Evolutionary conservation across 1,140 invertebrate species (phyloP).

Genomic region (Yoshiicerus persimilis): DNA sequence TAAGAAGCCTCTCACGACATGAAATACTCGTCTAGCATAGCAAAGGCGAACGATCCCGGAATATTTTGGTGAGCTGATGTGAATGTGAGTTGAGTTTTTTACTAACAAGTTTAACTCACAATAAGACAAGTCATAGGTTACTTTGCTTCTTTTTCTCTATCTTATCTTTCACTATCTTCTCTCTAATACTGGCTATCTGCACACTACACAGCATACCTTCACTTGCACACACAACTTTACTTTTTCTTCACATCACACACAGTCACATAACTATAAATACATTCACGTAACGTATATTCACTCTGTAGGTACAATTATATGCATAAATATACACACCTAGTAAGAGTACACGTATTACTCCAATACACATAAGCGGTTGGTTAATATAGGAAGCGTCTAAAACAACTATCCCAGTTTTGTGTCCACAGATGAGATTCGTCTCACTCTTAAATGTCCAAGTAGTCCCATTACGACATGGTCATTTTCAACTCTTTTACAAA

Average conservation of each 20-base stretch:
- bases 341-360: no score
- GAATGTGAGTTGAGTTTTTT: neutral
- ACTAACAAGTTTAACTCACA: neutral
- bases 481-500: slow-evolving; percentile 27
- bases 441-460: slow-evolving; percentile 31
- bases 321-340: neutral
- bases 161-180: slow-evolving; percentile 6
- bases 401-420: neutral
- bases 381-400: neutral
- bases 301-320: neutral
- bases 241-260: neutral
- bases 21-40: neutral
- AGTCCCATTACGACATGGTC: slow-evolving; percentile 32
- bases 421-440: slow-evolving; percentile 27
- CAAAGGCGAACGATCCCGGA: slow-evolving; percentile 1
- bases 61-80: neutral
- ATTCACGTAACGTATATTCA: neutral
- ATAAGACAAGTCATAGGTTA: slow-evolving; percentile 6
- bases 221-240: neutral
- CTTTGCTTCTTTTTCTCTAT: neutral
- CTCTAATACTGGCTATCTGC: neutral
- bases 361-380: no score
- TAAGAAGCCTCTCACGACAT: neutral
- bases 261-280: neutral
- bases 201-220: neutral